phyloP scores from a whole-genome alignment of 2,113 vertebrate genomes.

The Glaucomys volans region DNA sequence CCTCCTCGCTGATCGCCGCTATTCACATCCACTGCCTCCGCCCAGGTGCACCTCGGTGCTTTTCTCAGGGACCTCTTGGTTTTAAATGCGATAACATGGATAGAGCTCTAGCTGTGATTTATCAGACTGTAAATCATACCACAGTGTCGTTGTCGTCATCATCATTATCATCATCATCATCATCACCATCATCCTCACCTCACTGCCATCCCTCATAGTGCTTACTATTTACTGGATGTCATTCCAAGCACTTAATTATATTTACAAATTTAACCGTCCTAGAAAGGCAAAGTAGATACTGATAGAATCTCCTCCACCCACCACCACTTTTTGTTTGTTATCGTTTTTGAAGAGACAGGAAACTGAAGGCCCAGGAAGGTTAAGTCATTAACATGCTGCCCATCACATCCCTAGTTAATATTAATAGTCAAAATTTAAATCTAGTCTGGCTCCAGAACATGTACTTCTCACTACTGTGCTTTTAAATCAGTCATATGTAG shows the following conservation, averaged over 20 bases:
- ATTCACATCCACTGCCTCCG: no score
- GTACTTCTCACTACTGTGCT: rapidly evolving
- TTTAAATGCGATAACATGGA: rapidly evolving
- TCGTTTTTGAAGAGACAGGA: not conserved
- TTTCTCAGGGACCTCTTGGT: not conserved
- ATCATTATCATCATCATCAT: not conserved
- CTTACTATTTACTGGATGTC: not conserved
- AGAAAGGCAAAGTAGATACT: not conserved
- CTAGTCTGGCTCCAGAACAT: not conserved
- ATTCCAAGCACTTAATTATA: rapidly evolving
- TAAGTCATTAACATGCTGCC: no score
- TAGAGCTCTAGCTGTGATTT: not conserved
- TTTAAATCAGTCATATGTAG: not conserved
- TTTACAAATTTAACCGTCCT: not conserved
- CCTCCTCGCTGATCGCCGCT: not conserved
- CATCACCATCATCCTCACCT: not conserved
- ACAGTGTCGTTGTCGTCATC: not conserved
- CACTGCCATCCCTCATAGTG: not conserved
- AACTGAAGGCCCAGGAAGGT: not conserved
- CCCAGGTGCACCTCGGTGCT: no score
- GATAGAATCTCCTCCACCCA: no score
- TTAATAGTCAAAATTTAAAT: not conserved
- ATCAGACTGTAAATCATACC: not conserved
- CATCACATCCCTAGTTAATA: no score
- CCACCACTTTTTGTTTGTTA: no score